Evolutionary conservation across 2,797 vertebrate genomes (phyloP), one percentile per base, ranked within the genome.

Genomic region (Melanotaenia parkinsoni): DNA sequence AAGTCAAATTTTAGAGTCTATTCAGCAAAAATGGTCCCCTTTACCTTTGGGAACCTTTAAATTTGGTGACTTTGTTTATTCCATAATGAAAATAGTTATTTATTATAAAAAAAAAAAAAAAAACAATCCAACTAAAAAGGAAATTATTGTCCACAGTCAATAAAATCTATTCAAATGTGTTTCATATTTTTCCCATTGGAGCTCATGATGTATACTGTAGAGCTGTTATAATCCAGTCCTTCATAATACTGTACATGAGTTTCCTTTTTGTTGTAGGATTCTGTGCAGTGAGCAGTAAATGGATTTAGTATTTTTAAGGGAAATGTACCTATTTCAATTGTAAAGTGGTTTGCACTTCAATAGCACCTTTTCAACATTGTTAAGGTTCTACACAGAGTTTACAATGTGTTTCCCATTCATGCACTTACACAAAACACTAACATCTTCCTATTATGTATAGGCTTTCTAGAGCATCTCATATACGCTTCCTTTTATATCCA

Each of bases 281-380:
- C 20, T 63, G 50, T 3, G 0, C n/a, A 35, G 53, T 63, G 16
- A 62, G 58, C 51, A 62, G 43, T 53, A 16, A 16, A 33, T 69
- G 35, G 61, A 28, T 45, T 71, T 7, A 62, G 11, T 47, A 38
- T 24, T 66, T 51, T 58, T 63, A 37, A 63, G 2, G 40, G 35
- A 12, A 37, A 35, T 65, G 57, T 50, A 33, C 8, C 22, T 40
- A 14, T 40, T 67, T 16, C 1, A 20, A 47, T 8, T 10, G 5
- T 47, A 10, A 47, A 47, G 45, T 51, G 1, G 13, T 40, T 10
- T 13, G 13, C 38, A 13, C 13, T 40, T 40, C 4, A 4, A 40
- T 14, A 40, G 3, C 38, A 40, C 3, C 38, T 14, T 40, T 40
- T 40, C 10, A 40, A 14, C 13, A 40, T 14, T 40, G 38, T 40